Percentiles rank a stretch among this genome's conserved stretches.
phyloP scores from a whole-genome alignment of 1,140 invertebrate species.

The Sycophaga agraensis region DNA sequence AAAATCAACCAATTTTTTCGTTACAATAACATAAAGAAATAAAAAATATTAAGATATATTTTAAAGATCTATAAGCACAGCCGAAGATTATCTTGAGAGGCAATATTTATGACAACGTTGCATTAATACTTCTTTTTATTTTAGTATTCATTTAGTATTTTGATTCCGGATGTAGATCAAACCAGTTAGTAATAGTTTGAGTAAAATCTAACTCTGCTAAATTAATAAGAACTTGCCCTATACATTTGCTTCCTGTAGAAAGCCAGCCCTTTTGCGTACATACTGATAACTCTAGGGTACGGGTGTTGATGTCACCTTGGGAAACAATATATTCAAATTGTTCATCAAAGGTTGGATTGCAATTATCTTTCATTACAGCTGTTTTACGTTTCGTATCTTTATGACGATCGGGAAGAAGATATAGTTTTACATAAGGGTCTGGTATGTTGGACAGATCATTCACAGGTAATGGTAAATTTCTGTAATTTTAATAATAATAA shows the following conservation, averaged over 20 bases:
- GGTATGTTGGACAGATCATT: conserved; percentile 87
- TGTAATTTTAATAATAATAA: conserved; percentile 45
- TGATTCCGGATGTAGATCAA: conserved; percentile 68
- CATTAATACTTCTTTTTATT: not conserved
- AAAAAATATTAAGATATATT: no score
- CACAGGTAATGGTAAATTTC: conserved; percentile 73
- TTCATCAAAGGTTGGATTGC: conserved; percentile 89
- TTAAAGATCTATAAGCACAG: not conserved
- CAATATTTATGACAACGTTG: not conserved
- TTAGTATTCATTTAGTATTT: conserved; percentile 48
- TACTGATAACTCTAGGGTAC: conserved; percentile 77
- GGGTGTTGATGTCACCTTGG: conserved; percentile 71
- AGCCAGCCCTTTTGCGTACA: conserved; percentile 81
- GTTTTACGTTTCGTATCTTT: conserved; percentile 92
- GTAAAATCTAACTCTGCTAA: conserved; percentile 67
- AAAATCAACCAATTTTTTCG: no score
- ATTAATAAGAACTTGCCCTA: conserved; percentile 74
- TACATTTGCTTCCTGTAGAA: conserved; percentile 73
- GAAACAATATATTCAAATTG: conserved; percentile 84
- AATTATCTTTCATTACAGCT: conserved; percentile 81
- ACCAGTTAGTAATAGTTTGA: conserved; percentile 69
- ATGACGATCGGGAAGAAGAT: conserved; percentile 83
- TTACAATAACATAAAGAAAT: no score
- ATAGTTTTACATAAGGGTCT: conserved; percentile 93
- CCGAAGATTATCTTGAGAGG: not conserved